These are phyloP conservation scores for Bucco capensis DNA, from an alignment of 2,113 vertebrate species.

Conservation along the genomic window DNA sequence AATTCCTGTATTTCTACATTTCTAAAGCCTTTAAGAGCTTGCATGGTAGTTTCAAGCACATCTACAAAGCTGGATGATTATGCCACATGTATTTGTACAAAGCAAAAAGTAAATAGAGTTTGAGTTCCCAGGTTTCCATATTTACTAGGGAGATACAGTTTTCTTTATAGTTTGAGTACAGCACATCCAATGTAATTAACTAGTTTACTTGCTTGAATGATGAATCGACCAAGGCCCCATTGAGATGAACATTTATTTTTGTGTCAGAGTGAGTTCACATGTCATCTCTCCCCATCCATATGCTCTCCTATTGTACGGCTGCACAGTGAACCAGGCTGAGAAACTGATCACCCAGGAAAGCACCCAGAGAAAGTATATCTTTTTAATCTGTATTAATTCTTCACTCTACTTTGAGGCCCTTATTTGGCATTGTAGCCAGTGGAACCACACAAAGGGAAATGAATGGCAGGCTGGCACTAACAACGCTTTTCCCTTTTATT, in stretches of 20 bases:
- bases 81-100: background rate
- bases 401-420: background rate
- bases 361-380: background rate
- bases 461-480: background rate
- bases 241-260: slow-evolving; percentile 2
- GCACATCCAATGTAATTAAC: background rate
- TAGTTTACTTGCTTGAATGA: slow-evolving; percentile 16
- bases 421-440: background rate
- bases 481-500: background rate
- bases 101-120: background rate
- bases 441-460: background rate
- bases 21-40: background rate
- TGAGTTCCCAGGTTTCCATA: background rate
- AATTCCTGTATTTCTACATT: background rate
- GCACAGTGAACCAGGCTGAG: background rate
- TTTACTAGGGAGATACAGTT: slow-evolving; percentile 5
- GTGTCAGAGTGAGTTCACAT: background rate
- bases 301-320: background rate
- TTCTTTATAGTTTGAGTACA: background rate
- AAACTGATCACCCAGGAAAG: background rate
- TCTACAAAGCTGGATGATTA: background rate
- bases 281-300: background rate
- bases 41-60: background rate
- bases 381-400: background rate
- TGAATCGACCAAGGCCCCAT: background rate